Conservation (phyloP, 2,888 invertebrate genomes). For the Spatulosminthurus flaviceps region DNA sequence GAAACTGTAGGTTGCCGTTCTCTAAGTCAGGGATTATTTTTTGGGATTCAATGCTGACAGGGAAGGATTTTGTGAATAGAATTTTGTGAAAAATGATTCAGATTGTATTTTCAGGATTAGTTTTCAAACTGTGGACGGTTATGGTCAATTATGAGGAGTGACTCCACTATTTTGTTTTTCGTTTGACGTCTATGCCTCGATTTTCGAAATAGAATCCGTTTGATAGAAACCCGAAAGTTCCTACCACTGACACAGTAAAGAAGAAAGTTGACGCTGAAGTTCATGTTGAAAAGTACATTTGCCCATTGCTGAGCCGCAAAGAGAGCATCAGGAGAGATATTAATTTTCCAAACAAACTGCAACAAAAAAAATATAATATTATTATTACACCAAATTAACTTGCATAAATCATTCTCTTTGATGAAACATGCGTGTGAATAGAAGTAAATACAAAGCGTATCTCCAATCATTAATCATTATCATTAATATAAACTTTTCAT, state of each 20-base stretch:
- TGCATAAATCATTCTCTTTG: too few species aligned
- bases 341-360: slow-evolving; percentile 39
- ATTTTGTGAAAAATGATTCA: too few species aligned
- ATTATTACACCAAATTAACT: too few species aligned
- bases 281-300: slow-evolving; percentile 78
- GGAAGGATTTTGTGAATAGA: too few species aligned
- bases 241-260: slow-evolving; percentile 84
- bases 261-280: slow-evolving; percentile 84
- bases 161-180: slow-evolving; percentile 4
- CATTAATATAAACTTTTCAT: too few species aligned
- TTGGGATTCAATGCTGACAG: too few species aligned
- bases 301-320: slow-evolving; percentile 55
- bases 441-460: too few species aligned
- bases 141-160: not conserved
- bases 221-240: slow-evolving; percentile 76
- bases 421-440: too few species aligned
- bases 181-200: not conserved
- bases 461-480: too few species aligned
- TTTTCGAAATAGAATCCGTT: slow-evolving; percentile 46
- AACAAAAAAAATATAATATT: slow-evolving; percentile 19
- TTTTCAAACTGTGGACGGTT: not conserved
- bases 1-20: too few species aligned
- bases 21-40: too few species aligned
- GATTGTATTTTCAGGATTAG: too few species aligned
- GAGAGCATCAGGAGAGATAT: slow-evolving; percentile 28